Evolutionary conservation across 2,797 vertebrate species (phyloP).

Genomic region (Sebastes hubbsi): DNA sequence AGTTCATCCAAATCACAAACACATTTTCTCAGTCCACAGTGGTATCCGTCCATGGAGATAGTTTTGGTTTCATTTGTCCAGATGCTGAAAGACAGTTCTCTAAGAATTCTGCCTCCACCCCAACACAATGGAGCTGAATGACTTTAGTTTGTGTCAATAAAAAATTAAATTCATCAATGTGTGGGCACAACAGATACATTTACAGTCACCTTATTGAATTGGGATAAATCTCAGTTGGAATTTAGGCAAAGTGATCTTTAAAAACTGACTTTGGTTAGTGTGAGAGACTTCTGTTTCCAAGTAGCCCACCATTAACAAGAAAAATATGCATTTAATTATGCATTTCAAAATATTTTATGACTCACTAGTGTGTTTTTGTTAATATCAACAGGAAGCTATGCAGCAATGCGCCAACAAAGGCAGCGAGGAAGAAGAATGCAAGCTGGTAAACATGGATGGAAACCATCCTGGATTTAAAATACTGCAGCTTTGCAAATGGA

Average conservation of each 20-base stretch:
- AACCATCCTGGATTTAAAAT: neutral
- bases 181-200: neutral
- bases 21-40: neutral
- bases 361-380: neutral
- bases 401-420: neutral
- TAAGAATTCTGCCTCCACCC: no score
- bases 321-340: neutral
- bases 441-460: neutral
- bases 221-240: neutral
- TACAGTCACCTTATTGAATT: neutral
- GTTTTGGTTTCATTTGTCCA: neutral
- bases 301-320: neutral
- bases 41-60: neutral
- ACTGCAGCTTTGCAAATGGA: neutral
- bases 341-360: neutral
- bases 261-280: neutral
- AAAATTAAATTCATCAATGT: no score
- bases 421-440: neutral
- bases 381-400: neutral
- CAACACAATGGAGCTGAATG: neutral
- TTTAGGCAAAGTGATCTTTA: neutral
- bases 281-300: neutral
- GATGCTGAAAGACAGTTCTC: no score
- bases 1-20: neutral
- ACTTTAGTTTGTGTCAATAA: neutral